Conservation (phyloP, 2,888 invertebrate genomes). For the Sarcophaga caerulescens region DNA sequence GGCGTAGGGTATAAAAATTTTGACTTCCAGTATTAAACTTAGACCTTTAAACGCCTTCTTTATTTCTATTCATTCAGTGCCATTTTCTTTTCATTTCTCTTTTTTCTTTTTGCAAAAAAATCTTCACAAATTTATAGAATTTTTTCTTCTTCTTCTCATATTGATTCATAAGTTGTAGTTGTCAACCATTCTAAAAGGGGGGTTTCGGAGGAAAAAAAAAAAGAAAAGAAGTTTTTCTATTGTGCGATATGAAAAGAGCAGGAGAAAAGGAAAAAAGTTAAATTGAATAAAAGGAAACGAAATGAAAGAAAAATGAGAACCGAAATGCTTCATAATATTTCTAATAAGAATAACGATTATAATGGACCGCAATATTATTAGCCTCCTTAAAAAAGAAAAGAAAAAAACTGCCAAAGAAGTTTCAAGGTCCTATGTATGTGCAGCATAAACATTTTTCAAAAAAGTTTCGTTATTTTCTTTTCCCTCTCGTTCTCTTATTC, state of each 20-base stretch:
- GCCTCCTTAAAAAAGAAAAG: not conserved
- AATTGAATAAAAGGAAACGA: no score
- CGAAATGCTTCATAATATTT: constrained; percentile 30
- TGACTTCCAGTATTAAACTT: no score
- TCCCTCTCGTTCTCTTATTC: not conserved
- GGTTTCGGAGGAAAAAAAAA: no score
- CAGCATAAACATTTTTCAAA: not conserved
- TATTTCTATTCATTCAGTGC: no score
- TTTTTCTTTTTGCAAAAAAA: constrained; percentile 16
- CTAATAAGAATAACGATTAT: constrained; percentile 24
- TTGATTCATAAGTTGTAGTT: constrained; percentile 22
- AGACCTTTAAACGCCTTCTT: no score
- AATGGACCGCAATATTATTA: constrained; percentile 35
- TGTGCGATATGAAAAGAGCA: not conserved
- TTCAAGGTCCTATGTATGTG: constrained; percentile 36
- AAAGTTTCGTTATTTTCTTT: not conserved
- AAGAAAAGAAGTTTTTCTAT: constrained; percentile 38
- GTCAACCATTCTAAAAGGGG: constrained; percentile 6
- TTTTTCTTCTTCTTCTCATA: no score
- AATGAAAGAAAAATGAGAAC: no score
- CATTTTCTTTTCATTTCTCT: not conserved
- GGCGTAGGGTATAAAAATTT: no score
- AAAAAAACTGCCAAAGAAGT: constrained; percentile 37
- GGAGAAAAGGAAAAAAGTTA: not conserved
- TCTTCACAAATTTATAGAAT: not conserved